Conservation (phyloP, 2,888 invertebrate genomes). For the Encarsia formosa region DNA sequence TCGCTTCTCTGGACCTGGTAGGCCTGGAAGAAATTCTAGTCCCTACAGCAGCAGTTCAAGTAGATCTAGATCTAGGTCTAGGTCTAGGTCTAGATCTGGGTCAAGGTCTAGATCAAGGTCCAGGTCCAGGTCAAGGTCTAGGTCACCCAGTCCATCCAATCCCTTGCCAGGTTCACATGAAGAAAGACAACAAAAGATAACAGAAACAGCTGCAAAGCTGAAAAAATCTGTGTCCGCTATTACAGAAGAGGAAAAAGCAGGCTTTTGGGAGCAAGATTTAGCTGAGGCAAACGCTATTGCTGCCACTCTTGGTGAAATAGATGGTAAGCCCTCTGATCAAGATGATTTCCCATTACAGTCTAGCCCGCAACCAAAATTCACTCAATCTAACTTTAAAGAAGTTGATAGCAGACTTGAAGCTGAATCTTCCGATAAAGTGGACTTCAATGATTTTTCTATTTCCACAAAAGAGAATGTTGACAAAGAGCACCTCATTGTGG, state of each 20-base stretch:
- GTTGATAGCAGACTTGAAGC: constrained; percentile 40
- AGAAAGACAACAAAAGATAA: constrained; percentile 44
- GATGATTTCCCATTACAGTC: constrained; percentile 27
- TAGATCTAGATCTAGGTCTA: neutral
- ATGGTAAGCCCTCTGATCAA: constrained; percentile 12
- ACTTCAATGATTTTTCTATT: constrained; percentile 25
- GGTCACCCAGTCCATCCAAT: constrained; percentile 21
- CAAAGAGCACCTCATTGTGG: constrained; percentile 15
- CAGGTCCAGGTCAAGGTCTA: constrained; percentile 1
- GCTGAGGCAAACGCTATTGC: constrained; percentile 13
- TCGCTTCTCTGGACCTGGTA: constrained; percentile 31
- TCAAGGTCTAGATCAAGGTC: no score
- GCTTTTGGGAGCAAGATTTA: constrained; percentile 39
- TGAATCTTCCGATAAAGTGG: constrained; percentile 25
- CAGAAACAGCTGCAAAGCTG: constrained; percentile 43
- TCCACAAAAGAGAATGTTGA: constrained; percentile 12
- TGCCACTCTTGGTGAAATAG: constrained; percentile 1
- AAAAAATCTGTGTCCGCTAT: constrained; percentile 41
- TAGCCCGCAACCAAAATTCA: constrained; percentile 40
- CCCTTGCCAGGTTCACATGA: constrained; percentile 45
- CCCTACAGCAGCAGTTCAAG: constrained; percentile 9
- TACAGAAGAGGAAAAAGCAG: constrained; percentile 35
- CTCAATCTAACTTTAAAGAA: constrained; percentile 41
- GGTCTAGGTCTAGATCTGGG: constrained; percentile 8
- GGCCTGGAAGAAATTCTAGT: constrained; percentile 19